A percentile compares a stretch with the other conserved stretches of the same genome.
These are phyloP conservation scores for Tragelaphus imberbis DNA, from an alignment of 2,113 vertebrate species.

Conservation along the genomic window DNA sequence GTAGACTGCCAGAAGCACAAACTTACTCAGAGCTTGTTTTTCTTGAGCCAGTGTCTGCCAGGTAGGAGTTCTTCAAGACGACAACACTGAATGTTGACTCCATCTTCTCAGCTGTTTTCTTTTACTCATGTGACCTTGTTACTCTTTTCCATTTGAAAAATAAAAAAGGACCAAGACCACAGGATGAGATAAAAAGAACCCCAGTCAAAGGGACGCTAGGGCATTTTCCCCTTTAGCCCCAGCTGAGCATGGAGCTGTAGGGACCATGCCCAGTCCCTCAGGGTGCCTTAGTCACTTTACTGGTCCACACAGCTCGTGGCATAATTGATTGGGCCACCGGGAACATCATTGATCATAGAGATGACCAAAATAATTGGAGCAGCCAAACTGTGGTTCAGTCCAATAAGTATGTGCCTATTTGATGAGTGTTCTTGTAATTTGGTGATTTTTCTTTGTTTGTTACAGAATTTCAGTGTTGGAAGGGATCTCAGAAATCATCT, in stretches of 20 bases:
- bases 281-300: neutral
- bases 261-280: neutral
- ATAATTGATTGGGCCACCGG: neutral
- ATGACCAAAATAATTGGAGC: slow-evolving; percentile 26
- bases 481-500: neutral
- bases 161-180: neutral
- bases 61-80: neutral
- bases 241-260: neutral
- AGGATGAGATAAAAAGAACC: neutral
- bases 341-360: slow-evolving; percentile 22
- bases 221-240: neutral
- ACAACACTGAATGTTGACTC: neutral
- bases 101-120: neutral
- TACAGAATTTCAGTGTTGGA: neutral
- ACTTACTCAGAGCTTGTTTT: neutral
- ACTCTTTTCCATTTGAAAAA: slow-evolving; percentile 18
- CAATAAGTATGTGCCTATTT: neutral
- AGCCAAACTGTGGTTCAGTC: neutral
- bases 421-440: neutral
- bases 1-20: neutral
- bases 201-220: neutral
- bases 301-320: neutral
- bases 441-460: slow-evolving; percentile 17
- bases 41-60: neutral
- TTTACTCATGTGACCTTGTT: neutral